Evolutionary conservation across 1,140 invertebrate genomes (phyloP), one percentile per base, ranked within the genome.

Genomic region (Trachelipus rathkii): DNA sequence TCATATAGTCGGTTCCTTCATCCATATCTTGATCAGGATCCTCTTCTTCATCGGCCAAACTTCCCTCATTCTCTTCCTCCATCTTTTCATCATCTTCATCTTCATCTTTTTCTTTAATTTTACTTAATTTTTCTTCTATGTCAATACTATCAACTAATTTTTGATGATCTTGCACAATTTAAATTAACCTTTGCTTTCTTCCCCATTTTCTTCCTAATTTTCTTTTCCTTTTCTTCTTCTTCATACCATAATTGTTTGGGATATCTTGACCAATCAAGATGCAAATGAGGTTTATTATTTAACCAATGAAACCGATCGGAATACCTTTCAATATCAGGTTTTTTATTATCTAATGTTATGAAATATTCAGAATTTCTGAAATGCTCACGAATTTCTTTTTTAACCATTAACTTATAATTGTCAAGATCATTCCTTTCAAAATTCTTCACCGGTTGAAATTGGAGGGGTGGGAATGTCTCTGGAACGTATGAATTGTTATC

Each of bases 1-100:
- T 91, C 0, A 89, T 89, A 85, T 93, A 93, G 85, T 91, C 90
- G 19, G 90, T 91, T 44, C 89, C 90, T 78, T 90, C 89, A 80
- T 90, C 90, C 89, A 90, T 90, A 82, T 91, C 89, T 78, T 90
- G 89, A 78, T 91, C 89, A 24, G 85, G 50, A 19, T 8, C 44
- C 10, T 44, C 21, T 24, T 71, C 69, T 71, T 15, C 21, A 8
- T 71, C 69, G 7, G 6, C 21, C 21, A 44, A 0, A n/a, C 19
- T 13, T 8, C 24, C 43, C 19, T 24, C 21, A 21, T 24, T 13
- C 8, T 24, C 13, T 43, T 44, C 43, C 13, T 24, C 21, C 24
- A 15, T 43, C 21, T 24, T 13, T 71, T 44, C 24, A 8, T 24
- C 13, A 15, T 24, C 43, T 24, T 24, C 21, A 8, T 44, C 43